Evolutionary conservation across 1,140 invertebrate genomes (phyloP).

Genomic region (Meloidogyne hapla): DNA sequence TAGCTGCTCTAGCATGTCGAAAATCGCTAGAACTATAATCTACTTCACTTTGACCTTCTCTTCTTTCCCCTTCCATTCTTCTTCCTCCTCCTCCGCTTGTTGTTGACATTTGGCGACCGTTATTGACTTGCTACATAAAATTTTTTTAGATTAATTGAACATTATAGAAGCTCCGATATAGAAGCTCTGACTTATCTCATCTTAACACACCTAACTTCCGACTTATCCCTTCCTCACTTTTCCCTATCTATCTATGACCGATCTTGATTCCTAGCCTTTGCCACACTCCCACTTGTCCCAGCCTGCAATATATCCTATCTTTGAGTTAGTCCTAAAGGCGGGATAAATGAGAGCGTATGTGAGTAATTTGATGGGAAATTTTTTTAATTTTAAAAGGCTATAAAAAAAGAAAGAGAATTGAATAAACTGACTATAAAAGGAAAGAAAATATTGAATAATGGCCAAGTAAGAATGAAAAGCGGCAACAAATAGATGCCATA

Average conservation of each 20-base stretch:
- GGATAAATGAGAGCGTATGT: too few species aligned
- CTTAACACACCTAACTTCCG: too few species aligned
- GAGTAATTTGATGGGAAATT: neutral
- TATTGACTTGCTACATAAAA: neutral
- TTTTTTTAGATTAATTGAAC: too few species aligned
- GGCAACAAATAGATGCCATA: neutral
- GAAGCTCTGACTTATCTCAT: too few species aligned
- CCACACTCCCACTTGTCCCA: neutral
- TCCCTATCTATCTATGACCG: too few species aligned
- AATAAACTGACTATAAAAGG: neutral
- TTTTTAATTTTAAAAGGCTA: neutral
- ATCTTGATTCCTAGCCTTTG: too few species aligned
- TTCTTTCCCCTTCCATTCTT: neutral
- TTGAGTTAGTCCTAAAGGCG: neutral
- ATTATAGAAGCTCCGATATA: too few species aligned
- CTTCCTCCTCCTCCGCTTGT: neutral
- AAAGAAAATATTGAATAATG: neutral
- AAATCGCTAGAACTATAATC: conserved; percentile 45
- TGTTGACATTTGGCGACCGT: neutral
- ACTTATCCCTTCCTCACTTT: neutral
- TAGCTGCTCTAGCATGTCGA: conserved; percentile 40
- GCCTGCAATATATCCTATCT: too few species aligned
- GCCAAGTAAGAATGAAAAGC: neutral
- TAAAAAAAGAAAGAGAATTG: neutral
- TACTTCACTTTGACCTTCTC: conserved; percentile 18